phyloP scores from a whole-genome alignment of 2,113 vertebrate genomes.

The Channa maculata region DNA sequence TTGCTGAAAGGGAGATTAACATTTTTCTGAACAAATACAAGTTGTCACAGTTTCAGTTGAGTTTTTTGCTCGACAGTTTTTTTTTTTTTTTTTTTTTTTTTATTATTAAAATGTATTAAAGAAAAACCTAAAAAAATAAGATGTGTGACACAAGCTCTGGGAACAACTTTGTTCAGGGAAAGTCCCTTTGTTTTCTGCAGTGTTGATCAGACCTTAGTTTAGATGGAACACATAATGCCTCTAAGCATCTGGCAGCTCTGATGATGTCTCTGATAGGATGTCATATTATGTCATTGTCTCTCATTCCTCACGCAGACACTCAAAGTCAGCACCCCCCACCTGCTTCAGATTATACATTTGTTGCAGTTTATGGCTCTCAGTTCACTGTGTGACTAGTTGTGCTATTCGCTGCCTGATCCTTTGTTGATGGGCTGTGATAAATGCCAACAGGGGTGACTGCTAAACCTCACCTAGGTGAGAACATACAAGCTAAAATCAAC shows the following conservation, averaged over 20 bases:
- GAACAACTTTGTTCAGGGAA: slow-evolving; percentile 29
- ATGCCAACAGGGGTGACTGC: slow-evolving; percentile 14
- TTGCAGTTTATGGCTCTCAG: slow-evolving; percentile 68
- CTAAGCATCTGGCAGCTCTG: slow-evolving; percentile 53
- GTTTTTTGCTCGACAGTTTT: neutral
- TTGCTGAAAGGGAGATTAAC: slow-evolving; percentile 33
- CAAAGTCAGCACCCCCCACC: slow-evolving; percentile 18
- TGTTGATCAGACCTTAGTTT: slow-evolving; percentile 49
- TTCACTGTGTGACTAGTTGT: slow-evolving; percentile 67
- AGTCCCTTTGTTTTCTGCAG: slow-evolving; percentile 59
- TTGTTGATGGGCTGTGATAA: slow-evolving; percentile 55
- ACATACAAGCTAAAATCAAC: slow-evolving; percentile 29
- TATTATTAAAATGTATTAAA: slow-evolving; percentile 19
- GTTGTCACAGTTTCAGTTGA: slow-evolving; percentile 1
- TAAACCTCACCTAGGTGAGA: slow-evolving; percentile 47
- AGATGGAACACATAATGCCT: slow-evolving; percentile 48
- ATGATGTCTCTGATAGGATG: slow-evolving; percentile 47
- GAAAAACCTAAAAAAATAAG: neutral
- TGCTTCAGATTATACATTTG: slow-evolving; percentile 68
- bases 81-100: neutral
- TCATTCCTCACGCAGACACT: slow-evolving; percentile 54
- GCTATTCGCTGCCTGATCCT: slow-evolving; percentile 36
- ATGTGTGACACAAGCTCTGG: slow-evolving; percentile 26
- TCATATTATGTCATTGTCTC: slow-evolving; percentile 64
- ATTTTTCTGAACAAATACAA: slow-evolving; percentile 9